Conservation (phyloP, 37 sponge, comb jelly and placozoan species). For the Spongilla lacustris region DNA sequence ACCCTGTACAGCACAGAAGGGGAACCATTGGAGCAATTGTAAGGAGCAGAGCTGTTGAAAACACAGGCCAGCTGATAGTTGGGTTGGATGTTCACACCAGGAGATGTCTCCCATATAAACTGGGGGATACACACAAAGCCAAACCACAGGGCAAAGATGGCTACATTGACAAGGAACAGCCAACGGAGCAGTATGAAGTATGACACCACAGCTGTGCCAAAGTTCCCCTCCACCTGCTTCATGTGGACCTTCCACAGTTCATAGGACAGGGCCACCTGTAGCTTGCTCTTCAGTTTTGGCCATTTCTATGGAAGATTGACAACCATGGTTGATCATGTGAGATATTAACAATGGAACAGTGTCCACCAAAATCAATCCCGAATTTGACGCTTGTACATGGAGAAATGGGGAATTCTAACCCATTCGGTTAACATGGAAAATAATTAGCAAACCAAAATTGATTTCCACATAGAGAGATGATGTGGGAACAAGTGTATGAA, state of each 20-base stretch:
- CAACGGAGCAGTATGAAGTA: slow-evolving; percentile 94
- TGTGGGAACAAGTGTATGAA: no score
- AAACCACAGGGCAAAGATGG: slow-evolving; percentile 68
- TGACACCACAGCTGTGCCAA: slow-evolving; percentile 90
- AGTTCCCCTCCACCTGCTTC: slow-evolving; percentile 85
- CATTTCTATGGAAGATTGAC: slow-evolving; percentile 48
- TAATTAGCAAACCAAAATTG: no score
- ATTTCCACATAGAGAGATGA: no score
- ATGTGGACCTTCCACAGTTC: slow-evolving; percentile 84
- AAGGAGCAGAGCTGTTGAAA: background rate
- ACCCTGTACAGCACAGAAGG: background rate
- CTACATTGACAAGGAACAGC: slow-evolving; percentile 82
- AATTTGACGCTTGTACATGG: no score
- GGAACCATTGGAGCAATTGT: background rate
- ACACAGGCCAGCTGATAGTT: slow-evolving; percentile 31
- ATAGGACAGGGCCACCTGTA: slow-evolving; percentile 28
- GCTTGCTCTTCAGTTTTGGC: slow-evolving; percentile 66
- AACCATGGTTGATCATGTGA: background rate
- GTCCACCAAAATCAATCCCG: no score
- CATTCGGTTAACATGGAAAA: no score
- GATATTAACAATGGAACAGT: no score
- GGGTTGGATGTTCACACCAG: background rate
- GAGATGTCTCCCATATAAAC: slow-evolving; percentile 18
- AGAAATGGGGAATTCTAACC: no score
- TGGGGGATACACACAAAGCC: slow-evolving; percentile 79